Evolutionary conservation across 2,113 vertebrate genomes (phyloP), one percentile per base, ranked within the genome.

Genomic region (Plectropomus leopardus): DNA sequence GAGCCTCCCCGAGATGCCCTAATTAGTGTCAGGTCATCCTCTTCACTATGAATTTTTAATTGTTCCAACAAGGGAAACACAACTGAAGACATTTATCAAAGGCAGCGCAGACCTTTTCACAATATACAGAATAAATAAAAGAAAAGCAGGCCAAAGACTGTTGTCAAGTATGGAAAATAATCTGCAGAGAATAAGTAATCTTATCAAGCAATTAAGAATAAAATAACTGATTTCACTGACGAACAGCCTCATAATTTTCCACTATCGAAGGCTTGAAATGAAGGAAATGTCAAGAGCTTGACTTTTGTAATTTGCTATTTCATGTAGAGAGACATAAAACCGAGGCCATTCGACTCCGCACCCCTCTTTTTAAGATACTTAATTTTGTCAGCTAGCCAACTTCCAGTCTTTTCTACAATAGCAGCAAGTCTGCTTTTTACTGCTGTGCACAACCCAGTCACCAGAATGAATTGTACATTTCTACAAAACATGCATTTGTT

Each of bases 41-140:
- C 30, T 53, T 76, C 61, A 64, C 24, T 69, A 45, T 69, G 67
- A 73, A 73, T 77, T 60, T 60, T 79, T 45, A 50, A 82, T 59
- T 48, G 51, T 57, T 71, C 30, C 68, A 80, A 63, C 58, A 58
- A 74, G 32, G 19, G 63, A 73, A 72, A 69, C 30, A 32, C 0
- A 7, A 32, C 32, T 30, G 17, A 54, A 40, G 42, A 82, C 58
- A 21, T 83, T 55, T 32, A 78, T 84, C 67, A 80, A 59, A 59
- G 11, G 47, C 44, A 61, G 64, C 0, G 0, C 13, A 64, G 57
- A 78, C 40, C 32, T n/a, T 61, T 74, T 71, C 23, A 70, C 58
- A 51, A 57, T 48, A 36, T 23, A n/a, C 13, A 59, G 23, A 14
- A 57, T 7, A 70, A 17, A 53, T 36, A 5, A 64, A 72, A n/a